phyloP scores from a whole-genome alignment of 2,113 vertebrate genomes.

The Pungitius pungitius region DNA sequence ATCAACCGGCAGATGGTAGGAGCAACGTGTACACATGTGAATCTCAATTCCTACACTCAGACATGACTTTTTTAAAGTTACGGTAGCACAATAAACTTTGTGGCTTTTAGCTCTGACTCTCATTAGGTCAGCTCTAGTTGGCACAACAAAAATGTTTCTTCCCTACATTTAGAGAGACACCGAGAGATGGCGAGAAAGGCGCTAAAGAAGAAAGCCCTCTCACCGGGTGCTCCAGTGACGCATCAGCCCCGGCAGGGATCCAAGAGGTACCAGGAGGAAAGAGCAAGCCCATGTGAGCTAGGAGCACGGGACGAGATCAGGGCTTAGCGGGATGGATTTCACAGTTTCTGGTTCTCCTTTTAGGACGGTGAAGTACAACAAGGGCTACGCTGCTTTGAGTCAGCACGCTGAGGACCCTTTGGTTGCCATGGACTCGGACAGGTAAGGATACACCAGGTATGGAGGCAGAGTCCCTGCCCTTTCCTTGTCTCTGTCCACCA shows the following conservation, averaged over 20 bases:
- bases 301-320: neutral
- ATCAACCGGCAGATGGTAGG: neutral
- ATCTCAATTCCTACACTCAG: neutral
- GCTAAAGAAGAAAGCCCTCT: conserved; percentile 89
- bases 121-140: neutral
- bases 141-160: neutral
- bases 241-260: conserved; percentile 78
- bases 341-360: conserved; percentile 19
- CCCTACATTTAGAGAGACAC: conserved; percentile 84
- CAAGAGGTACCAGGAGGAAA: conserved; percentile 82
- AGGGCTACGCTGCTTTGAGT: conserved; percentile 90
- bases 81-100: neutral
- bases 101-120: neutral
- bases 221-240: conserved; percentile 73
- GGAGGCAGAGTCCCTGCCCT: neutral
- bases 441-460: conserved; percentile 75
- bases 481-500: neutral
- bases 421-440: conserved; percentile 92
- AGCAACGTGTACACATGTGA: neutral
- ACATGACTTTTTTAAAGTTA: neutral
- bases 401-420: conserved; percentile 90
- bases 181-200: conserved; percentile 88
- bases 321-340: neutral
- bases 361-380: conserved; percentile 90
- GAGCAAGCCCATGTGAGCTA: neutral